Conservation (phyloP, 2,113 vertebrate genomes). For the Ctenodactylus gundi region DNA sequence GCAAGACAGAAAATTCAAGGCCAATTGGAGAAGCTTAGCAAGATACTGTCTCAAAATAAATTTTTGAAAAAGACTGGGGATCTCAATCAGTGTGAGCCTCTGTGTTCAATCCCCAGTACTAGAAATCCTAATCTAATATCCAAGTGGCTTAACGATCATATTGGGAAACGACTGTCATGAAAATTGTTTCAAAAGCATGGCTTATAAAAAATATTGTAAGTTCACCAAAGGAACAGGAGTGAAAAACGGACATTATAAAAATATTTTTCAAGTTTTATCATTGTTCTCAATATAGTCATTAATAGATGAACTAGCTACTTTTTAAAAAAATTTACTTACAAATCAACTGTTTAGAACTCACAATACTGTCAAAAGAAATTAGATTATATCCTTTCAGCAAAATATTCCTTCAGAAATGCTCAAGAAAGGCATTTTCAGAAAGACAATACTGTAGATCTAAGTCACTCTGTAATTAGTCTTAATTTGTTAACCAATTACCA, state of each 20-base stretch:
- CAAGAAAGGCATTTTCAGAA: conserved; percentile 23
- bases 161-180: not conserved
- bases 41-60: not conserved
- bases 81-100: no score
- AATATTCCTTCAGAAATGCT: conserved; percentile 27
- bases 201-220: not conserved
- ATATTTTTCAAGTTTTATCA: not conserved
- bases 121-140: not conserved
- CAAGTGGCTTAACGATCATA: not conserved
- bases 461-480: not conserved
- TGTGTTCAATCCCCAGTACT: not conserved
- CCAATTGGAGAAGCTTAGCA: not conserved
- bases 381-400: conserved; percentile 11
- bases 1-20: not conserved
- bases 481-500: conserved; percentile 45
- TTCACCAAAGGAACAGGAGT: not conserved
- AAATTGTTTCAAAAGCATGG: conserved; percentile 11
- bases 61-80: not conserved
- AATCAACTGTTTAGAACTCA: conserved; percentile 16
- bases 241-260: conserved; percentile 8
- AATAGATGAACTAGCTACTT: conserved; percentile 2
- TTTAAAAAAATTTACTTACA: not conserved
- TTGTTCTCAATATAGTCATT: not conserved
- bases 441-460: not conserved
- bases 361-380: not conserved